Conservation (phyloP, 2,888 invertebrate genomes). For the Lasius platythorax region DNA sequence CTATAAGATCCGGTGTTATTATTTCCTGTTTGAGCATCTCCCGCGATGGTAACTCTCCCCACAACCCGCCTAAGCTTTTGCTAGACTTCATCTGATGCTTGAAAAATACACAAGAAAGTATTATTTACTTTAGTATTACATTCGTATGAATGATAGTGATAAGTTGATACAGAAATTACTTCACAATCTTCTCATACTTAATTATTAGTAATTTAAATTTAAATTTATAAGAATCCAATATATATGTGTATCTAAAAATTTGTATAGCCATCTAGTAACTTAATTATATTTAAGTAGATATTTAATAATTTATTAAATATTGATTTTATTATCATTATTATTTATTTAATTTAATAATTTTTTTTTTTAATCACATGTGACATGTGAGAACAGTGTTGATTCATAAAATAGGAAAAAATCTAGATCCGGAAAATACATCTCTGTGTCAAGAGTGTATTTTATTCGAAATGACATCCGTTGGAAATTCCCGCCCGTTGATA, state of each 20-base stretch:
- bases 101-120: neutral
- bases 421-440: neutral
- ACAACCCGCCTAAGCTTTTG: conserved; percentile 77
- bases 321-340: no score
- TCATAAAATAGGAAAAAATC: neutral
- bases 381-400: neutral
- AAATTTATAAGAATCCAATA: neutral
- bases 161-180: neutral
- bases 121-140: neutral
- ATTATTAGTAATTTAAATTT: neutral
- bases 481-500: conserved; percentile 11
- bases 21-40: conserved; percentile 84
- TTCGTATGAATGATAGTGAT: neutral
- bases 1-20: conserved; percentile 84
- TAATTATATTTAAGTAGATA: neutral
- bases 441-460: neutral
- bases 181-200: neutral
- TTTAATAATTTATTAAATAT: neutral
- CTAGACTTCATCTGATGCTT: conserved; percentile 80
- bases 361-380: no score
- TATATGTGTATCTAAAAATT: neutral
- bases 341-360: no score
- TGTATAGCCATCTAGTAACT: neutral
- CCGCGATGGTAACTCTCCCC: conserved; percentile 83
- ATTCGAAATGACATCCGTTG: neutral